Conservation (phyloP, 2,113 vertebrate species). For the Gadus chalcogrammus region DNA sequence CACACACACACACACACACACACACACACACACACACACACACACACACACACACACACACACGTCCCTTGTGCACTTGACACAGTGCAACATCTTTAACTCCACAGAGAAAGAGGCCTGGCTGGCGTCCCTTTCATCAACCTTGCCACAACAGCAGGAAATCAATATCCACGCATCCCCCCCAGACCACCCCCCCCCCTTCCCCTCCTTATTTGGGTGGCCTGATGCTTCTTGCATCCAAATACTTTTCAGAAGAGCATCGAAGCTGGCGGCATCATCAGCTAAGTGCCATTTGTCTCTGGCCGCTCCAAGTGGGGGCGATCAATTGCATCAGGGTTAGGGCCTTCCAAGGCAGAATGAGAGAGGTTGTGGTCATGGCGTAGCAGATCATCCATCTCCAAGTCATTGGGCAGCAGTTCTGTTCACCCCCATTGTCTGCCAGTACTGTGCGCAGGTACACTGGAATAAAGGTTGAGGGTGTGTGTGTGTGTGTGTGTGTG, state of each 20-base stretch:
- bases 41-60: conserved; percentile 19
- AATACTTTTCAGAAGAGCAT: conserved; percentile 45
- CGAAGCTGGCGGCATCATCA: conserved; percentile 54
- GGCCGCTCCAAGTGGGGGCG: conserved; percentile 37
- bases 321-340: conserved; percentile 51
- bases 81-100: conserved; percentile 31
- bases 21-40: conserved; percentile 3
- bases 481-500: too few relatives aligned
- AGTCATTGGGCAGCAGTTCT: conserved; percentile 18
- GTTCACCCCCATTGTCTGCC: conserved; percentile 15
- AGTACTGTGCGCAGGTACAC: conserved; percentile 31
- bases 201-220: conserved; percentile 52
- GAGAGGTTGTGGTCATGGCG: conserved; percentile 11
- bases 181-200: conserved; percentile 3
- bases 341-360: conserved; percentile 41
- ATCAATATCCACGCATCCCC: conserved; percentile 58
- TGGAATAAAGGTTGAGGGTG: conserved; percentile 9
- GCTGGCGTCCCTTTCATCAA: conserved; percentile 46
- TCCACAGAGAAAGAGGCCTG: conserved; percentile 9
- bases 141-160: conserved; percentile 54
- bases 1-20: conserved; percentile 5
- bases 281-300: conserved; percentile 68
- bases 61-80: background rate
- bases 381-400: conserved; percentile 31
- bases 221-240: conserved; percentile 38